Evolutionary conservation across 1,140 invertebrate genomes (phyloP).

Genomic region (Rhizoglyphus robini): DNA sequence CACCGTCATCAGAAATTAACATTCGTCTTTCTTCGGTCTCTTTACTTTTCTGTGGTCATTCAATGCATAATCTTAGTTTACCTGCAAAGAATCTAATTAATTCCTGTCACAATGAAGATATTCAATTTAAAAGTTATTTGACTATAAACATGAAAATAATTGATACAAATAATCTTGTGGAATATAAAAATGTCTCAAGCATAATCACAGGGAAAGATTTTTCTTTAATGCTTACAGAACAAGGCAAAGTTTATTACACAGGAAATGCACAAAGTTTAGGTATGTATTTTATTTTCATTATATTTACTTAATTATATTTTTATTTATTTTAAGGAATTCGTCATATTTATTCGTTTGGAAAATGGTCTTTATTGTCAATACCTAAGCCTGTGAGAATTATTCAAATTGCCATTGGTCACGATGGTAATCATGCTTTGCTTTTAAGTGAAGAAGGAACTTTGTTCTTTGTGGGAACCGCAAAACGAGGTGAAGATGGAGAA

Average conservation of each 20-base stretch:
- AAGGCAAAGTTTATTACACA: slow-evolving; percentile 59
- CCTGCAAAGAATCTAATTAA: slow-evolving; percentile 34
- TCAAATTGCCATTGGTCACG: slow-evolving; percentile 75
- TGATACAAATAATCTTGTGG: not conserved
- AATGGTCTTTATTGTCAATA: slow-evolving; percentile 59
- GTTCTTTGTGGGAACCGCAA: slow-evolving; percentile 69
- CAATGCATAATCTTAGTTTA: not conserved
- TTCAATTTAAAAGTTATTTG: not conserved
- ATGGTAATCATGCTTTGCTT: slow-evolving; percentile 74
- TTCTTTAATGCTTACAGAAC: slow-evolving; percentile 54
- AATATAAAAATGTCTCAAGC: slow-evolving; percentile 49
- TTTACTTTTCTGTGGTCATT: not conserved
- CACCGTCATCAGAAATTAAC: not conserved
- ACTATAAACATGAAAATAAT: not conserved
- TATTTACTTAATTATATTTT: not conserved
- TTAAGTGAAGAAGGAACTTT: slow-evolving; percentile 77
- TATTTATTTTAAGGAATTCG: not conserved
- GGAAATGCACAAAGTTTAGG: slow-evolving; percentile 60
- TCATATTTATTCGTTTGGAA: slow-evolving; percentile 36
- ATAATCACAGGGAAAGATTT: slow-evolving; percentile 70
- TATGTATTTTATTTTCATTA: slow-evolving; percentile 47
- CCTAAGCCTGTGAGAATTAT: slow-evolving; percentile 58
- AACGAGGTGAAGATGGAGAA: slow-evolving; percentile 89
- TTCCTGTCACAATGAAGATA: not conserved
- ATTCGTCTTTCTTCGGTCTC: not conserved